Evolutionary conservation across 2,797 vertebrate genomes (phyloP).

Genomic region (Sebastes itinus): DNA sequence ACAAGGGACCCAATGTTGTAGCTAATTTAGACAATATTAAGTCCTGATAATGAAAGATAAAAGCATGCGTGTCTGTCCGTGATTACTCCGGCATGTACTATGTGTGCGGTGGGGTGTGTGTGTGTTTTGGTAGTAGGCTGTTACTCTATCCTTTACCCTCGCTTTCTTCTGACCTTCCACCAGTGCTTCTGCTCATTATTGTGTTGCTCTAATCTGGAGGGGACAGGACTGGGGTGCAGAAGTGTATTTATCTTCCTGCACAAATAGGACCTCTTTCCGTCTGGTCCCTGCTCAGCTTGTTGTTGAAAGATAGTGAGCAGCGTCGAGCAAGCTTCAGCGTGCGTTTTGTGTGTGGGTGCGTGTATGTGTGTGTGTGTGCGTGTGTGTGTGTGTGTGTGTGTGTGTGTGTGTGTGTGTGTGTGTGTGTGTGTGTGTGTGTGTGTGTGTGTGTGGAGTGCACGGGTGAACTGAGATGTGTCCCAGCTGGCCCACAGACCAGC

Average conservation of each 20-base stretch:
- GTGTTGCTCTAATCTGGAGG: constrained; percentile 80
- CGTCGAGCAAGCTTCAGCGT: constrained; percentile 60
- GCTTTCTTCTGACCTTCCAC: constrained; percentile 77
- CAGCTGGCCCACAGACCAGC: constrained; percentile 77
- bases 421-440: constrained; percentile 12
- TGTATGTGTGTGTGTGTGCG: constrained; percentile 11
- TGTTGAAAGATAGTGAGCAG: constrained; percentile 86
- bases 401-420: constrained; percentile 11
- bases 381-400: constrained; percentile 25
- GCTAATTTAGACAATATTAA: not conserved
- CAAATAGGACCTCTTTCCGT: constrained; percentile 85
- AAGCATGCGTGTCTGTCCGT: constrained; percentile 19
- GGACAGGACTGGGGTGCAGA: constrained; percentile 77
- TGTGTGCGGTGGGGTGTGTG: constrained; percentile 32
- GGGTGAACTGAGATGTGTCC: constrained; percentile 79
- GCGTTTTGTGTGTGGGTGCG: constrained; percentile 8
- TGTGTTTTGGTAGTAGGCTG: constrained; percentile 64
- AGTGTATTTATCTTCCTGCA: constrained; percentile 85
- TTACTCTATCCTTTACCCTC: constrained; percentile 73
- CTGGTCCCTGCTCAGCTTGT: constrained; percentile 82
- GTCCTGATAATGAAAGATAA: constrained; percentile 29
- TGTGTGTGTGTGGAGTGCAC: constrained; percentile 25
- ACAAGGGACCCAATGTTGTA: not conserved
- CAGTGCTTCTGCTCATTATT: constrained; percentile 76
- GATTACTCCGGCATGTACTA: constrained; percentile 29